Evolutionary conservation across 2,797 vertebrate species (phyloP).

Genomic region (Xenopus petersii): DNA sequence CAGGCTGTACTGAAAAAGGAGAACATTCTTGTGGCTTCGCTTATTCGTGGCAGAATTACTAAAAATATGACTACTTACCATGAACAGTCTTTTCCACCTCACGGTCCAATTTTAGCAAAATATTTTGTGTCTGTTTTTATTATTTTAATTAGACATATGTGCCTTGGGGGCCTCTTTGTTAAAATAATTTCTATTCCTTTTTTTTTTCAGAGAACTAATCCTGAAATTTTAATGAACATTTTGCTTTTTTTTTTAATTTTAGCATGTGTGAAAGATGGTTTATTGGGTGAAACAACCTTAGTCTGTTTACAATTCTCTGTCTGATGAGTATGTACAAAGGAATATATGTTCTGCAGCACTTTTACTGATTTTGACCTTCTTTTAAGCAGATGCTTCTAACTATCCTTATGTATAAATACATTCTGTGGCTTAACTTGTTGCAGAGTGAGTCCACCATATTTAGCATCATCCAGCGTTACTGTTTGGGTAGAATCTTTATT

Average conservation of each 20-base stretch:
- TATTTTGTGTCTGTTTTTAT: conserved; percentile 22
- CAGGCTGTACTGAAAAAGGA: conserved; percentile 12
- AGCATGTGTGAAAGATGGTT: background rate
- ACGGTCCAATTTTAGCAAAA: conserved; percentile 18
- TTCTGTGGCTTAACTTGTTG: too few species aligned
- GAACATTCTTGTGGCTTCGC: conserved; percentile 44
- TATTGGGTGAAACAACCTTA: background rate
- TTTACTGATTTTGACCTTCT: too few species aligned
- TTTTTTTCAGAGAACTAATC: background rate
- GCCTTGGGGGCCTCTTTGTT: background rate
- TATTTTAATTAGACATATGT: background rate
- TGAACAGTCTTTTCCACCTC: conserved; percentile 42
- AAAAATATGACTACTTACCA: conserved; percentile 20
- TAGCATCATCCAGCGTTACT: too few species aligned
- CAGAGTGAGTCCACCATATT: too few species aligned
- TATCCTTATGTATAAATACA: too few species aligned
- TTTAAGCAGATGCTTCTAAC: too few species aligned
- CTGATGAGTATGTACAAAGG: too few species aligned
- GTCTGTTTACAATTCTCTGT: background rate
- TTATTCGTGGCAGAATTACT: conserved; percentile 36
- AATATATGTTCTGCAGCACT: too few species aligned
- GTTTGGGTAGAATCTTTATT: too few species aligned
- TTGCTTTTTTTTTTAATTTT: background rate
- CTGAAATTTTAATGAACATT: too few species aligned
- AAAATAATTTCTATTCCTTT: background rate